Percentiles rank a stretch among this genome's conserved stretches.
These are phyloP conservation scores for Silvanus unidentatus DNA, from an alignment of 2,888 invertebrate genomes.

Conservation along the genomic window DNA sequence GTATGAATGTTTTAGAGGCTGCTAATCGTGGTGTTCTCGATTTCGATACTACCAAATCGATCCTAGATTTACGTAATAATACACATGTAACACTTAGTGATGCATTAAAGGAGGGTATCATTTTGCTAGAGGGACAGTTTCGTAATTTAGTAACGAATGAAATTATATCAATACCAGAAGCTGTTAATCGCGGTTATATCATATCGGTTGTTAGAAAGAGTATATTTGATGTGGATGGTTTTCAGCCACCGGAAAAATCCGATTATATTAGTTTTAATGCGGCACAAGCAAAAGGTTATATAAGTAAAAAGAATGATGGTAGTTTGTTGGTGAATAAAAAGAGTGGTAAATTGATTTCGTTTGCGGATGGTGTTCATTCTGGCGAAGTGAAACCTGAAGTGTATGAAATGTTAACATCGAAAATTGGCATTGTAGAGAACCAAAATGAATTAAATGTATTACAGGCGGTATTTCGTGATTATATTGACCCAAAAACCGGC, in stretches of 20 bases:
- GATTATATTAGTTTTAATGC: conserved; percentile 80
- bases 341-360: conserved; percentile 66
- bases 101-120: conserved; percentile 74
- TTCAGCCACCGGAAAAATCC: conserved; percentile 73
- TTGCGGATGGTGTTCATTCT: conserved; percentile 73
- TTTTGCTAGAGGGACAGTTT: conserved; percentile 70
- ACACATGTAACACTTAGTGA: conserved; percentile 78
- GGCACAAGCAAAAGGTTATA: conserved; percentile 69
- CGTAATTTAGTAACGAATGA: conserved; percentile 69
- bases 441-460: conserved; percentile 75
- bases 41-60: conserved; percentile 73
- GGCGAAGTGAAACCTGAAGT: conserved; percentile 79
- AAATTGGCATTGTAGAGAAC: conserved; percentile 73
- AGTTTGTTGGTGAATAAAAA: conserved; percentile 67
- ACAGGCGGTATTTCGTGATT: conserved; percentile 79
- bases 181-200: conserved; percentile 83
- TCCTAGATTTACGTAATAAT: conserved; percentile 73
- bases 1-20: conserved; percentile 76
- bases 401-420: conserved; percentile 75
- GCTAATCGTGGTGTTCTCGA: conserved; percentile 84
- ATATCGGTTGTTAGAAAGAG: conserved; percentile 81
- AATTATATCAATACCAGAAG: conserved; percentile 73
- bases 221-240: conserved; percentile 88
- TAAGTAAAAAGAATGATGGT: conserved; percentile 68
- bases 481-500: conserved; percentile 84